These are phyloP conservation scores for Stenurella melanura DNA, from an alignment of 2,888 invertebrate genomes.

Conservation along the genomic window DNA sequence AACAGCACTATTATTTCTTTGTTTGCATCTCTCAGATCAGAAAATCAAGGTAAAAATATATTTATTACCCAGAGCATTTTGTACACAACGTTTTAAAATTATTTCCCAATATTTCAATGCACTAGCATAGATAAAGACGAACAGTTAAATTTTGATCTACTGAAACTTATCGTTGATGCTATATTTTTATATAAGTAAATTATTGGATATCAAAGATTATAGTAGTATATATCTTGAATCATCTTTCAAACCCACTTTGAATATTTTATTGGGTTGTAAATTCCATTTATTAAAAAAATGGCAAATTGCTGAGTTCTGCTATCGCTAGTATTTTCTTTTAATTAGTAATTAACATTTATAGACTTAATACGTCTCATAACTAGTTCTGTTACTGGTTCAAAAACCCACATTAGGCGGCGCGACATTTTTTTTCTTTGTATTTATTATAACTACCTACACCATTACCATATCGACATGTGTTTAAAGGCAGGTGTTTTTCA, in stretches of 20 bases:
- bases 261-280: neutral
- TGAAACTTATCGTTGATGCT: too few species aligned
- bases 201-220: too few species aligned
- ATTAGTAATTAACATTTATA: slow-evolving; percentile 11
- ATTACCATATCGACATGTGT: slow-evolving; percentile 70
- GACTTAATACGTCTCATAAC: neutral
- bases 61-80: too few species aligned
- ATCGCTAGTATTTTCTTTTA: neutral
- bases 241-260: neutral
- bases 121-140: too few species aligned
- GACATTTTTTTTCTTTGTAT: slow-evolving; percentile 44
- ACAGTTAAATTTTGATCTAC: too few species aligned
- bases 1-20: too few species aligned
- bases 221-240: neutral
- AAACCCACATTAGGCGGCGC: slow-evolving; percentile 26
- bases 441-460: slow-evolving; percentile 46
- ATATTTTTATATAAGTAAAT: too few species aligned
- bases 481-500: slow-evolving; percentile 56
- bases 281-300: neutral
- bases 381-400: neutral
- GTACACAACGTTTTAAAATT: too few species aligned
- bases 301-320: neutral
- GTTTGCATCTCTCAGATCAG: too few species aligned
- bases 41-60: too few species aligned
- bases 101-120: too few species aligned